Conservation (phyloP, 2,888 invertebrate genomes). For the Bunonema sp. region DNA sequence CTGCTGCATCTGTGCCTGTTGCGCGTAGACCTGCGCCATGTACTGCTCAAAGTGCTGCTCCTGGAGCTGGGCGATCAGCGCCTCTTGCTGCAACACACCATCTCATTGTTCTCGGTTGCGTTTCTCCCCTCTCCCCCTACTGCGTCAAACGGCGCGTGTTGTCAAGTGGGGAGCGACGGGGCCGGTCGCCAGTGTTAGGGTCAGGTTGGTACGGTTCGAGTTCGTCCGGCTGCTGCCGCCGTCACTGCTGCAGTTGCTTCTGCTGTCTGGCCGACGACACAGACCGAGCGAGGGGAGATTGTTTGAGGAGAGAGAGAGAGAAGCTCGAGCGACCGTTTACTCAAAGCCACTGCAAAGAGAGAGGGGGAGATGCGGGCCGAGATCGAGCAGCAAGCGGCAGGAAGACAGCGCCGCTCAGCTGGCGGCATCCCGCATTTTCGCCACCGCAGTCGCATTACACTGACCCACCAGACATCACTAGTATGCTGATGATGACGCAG, state of each 20-base stretch:
- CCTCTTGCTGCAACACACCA: conserved; percentile 61
- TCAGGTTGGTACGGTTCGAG: too few species aligned
- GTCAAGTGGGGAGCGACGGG: neutral
- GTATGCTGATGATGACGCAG: neutral
- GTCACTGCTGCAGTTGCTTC: too few species aligned
- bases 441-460: too few species aligned
- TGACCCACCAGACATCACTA: too few species aligned
- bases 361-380: too few species aligned
- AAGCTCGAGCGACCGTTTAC: conserved; percentile 1
- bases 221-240: too few species aligned
- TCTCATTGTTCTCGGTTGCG: neutral
- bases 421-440: too few species aligned
- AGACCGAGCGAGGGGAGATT: too few species aligned
- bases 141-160: neutral
- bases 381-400: too few species aligned
- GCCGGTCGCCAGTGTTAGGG: neutral
- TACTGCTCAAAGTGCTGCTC: conserved; percentile 98
- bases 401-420: too few species aligned
- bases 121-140: neutral
- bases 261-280: too few species aligned
- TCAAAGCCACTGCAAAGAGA: too few species aligned
- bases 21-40: conserved; percentile 66
- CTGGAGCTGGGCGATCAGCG: conserved; percentile 79
- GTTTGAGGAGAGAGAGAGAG: neutral
- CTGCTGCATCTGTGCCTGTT: conserved; percentile 25